These are phyloP conservation scores for Oncopodura yosiiana DNA, from an alignment of 1,140 invertebrate genomes.

Conservation along the genomic window DNA sequence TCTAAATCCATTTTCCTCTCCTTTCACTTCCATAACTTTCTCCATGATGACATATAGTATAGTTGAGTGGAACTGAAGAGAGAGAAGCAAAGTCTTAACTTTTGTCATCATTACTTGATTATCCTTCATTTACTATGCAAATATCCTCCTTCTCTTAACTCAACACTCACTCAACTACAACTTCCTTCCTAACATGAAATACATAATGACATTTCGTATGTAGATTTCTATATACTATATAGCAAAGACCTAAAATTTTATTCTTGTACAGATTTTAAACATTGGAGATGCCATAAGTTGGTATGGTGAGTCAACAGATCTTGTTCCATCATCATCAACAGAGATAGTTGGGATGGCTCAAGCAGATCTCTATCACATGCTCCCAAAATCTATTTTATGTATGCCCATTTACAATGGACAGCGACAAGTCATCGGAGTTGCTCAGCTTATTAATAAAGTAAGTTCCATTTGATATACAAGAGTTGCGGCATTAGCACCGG, in stretches of 20 bases:
- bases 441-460: slow-evolving; percentile 88
- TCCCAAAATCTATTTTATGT: slow-evolving; percentile 64
- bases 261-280: slow-evolving; percentile 54
- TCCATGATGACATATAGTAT: neutral
- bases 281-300: slow-evolving; percentile 66
- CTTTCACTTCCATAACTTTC: neutral
- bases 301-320: slow-evolving; percentile 27
- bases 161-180: too few relatives aligned
- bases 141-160: too few relatives aligned
- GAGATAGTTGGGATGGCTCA: slow-evolving; percentile 10
- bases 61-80: too few relatives aligned
- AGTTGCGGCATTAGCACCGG: too few relatives aligned
- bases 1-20: neutral
- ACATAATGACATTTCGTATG: neutral
- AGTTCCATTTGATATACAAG: neutral
- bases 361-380: slow-evolving; percentile 10
- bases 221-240: too few relatives aligned
- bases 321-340: slow-evolving; percentile 4
- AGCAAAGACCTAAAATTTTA: too few relatives aligned
- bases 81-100: too few relatives aligned
- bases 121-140: neutral
- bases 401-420: slow-evolving; percentile 88
- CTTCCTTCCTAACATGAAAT: too few relatives aligned
- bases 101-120: neutral
- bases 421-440: slow-evolving; percentile 77